Percentiles rank a stretch among this genome's conserved stretches.
Conservation (phyloP, 2,797 vertebrate species). For the Helarctos malayanus region DNA sequence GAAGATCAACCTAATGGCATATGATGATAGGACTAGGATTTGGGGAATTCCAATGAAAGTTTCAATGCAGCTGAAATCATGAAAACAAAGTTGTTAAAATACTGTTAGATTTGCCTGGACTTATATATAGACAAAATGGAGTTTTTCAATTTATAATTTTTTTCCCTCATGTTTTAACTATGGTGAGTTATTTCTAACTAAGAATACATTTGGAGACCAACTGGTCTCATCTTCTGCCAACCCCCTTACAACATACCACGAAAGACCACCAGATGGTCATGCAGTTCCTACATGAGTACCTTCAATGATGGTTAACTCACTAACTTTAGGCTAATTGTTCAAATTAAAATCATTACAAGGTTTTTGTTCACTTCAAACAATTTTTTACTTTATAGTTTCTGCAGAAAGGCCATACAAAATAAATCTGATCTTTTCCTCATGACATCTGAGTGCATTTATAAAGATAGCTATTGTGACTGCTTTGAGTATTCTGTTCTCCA, state of each 20-base stretch:
- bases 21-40: neutral
- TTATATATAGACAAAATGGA: neutral
- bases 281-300: neutral
- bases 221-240: neutral
- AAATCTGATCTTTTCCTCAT: neutral
- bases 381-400: neutral
- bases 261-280: neutral
- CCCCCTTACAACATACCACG: neutral
- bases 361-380: neutral
- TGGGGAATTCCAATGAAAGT: neutral
- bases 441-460: neutral
- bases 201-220: conserved; percentile 3
- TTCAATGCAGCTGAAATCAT: neutral
- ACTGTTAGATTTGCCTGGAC: neutral
- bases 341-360: neutral
- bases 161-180: conserved; percentile 12
- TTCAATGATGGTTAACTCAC: neutral
- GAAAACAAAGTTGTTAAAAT: neutral
- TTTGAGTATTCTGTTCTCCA: neutral
- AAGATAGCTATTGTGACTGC: neutral
- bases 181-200: neutral
- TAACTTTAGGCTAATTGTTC: neutral
- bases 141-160: neutral
- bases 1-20: neutral
- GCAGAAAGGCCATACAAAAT: neutral